A percentile compares a stretch with the other conserved stretches of the same genome.
phyloP scores from a whole-genome alignment of 92 coral and sea anemone genomes.

The Porites lobata region DNA sequence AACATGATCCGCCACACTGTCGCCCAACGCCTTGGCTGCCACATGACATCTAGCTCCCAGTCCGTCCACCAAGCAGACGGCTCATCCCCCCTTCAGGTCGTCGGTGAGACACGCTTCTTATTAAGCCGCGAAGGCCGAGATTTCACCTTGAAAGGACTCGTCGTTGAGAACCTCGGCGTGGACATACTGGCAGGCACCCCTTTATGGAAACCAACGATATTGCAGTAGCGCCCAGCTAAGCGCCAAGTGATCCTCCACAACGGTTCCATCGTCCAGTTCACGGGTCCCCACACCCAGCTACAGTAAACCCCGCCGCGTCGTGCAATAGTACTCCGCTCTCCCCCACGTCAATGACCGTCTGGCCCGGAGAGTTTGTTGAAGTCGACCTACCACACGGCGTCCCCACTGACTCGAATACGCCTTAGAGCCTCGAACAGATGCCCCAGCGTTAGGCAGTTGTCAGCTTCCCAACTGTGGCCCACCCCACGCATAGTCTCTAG shows the following conservation, averaged over 20 bases:
- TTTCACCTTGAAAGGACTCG: conserved; percentile 49
- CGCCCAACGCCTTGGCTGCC: conserved; percentile 35
- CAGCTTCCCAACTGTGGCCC: conserved; percentile 58
- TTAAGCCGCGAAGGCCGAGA: conserved; percentile 48
- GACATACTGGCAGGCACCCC: conserved; percentile 44
- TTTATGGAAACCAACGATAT: conserved; percentile 63
- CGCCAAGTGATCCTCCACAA: conserved; percentile 50
- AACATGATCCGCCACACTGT: conserved; percentile 57
- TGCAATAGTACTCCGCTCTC: conserved; percentile 69
- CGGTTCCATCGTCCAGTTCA: conserved; percentile 24
- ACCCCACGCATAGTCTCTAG: conserved; percentile 52
- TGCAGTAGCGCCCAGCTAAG: conserved; percentile 55
- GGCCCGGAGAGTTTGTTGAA: conserved; percentile 75
- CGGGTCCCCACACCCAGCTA: background rate
- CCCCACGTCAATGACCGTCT: conserved; percentile 60
- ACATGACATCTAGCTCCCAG: conserved; percentile 46
- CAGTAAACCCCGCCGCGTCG: conserved; percentile 43
- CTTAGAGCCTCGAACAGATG: conserved; percentile 60
- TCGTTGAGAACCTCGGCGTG: conserved; percentile 23
- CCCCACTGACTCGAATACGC: conserved; percentile 45
- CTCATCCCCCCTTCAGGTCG: conserved; percentile 62
- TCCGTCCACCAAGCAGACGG: conserved; percentile 28
- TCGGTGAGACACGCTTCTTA: conserved; percentile 51
- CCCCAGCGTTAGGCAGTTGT: conserved; percentile 24
- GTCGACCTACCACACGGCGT: conserved; percentile 61